These are phyloP conservation scores for Acropora yongei DNA, from an alignment of 64 coral and sea anemone genomes.

Conservation along the genomic window DNA sequence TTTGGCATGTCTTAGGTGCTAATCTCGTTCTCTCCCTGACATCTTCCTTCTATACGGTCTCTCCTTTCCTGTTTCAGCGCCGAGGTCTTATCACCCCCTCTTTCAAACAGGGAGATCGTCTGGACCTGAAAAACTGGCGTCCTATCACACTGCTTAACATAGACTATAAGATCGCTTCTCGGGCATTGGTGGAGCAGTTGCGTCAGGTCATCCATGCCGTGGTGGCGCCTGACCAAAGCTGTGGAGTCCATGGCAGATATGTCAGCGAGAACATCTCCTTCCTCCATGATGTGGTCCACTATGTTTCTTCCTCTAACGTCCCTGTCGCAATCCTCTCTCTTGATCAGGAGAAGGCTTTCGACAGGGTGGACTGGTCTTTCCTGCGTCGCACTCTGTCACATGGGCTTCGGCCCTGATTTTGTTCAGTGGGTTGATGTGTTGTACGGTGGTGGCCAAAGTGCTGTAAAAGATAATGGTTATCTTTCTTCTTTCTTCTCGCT, in stretches of 20 bases:
- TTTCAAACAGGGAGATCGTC: neutral
- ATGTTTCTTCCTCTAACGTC: neutral
- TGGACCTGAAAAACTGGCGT: neutral
- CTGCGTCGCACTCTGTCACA: neutral
- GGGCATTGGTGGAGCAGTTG: neutral
- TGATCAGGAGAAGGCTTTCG: slow-evolving; percentile 65
- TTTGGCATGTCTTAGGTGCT: neutral
- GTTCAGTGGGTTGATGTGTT: neutral
- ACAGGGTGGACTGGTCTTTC: slow-evolving; percentile 37
- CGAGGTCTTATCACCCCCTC: neutral
- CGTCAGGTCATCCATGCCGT: neutral
- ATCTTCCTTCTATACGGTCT: neutral
- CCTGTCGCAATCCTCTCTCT: neutral
- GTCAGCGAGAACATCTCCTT: slow-evolving; percentile 43
- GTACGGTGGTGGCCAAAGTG: neutral
- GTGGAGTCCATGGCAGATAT: neutral
- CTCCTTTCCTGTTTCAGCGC: neutral
- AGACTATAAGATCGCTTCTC: slow-evolving; percentile 33
- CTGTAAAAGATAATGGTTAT: slow-evolving; percentile 33
- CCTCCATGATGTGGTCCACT: neutral
- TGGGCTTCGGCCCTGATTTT: slow-evolving; percentile 22
- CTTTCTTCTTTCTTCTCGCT: neutral
- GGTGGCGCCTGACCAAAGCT: slow-evolving; percentile 23
- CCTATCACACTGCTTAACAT: neutral
- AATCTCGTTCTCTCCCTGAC: slow-evolving; percentile 45